These are phyloP conservation scores for Epinotia demarniana DNA, from an alignment of 2,888 invertebrate species.

Conservation along the genomic window DNA sequence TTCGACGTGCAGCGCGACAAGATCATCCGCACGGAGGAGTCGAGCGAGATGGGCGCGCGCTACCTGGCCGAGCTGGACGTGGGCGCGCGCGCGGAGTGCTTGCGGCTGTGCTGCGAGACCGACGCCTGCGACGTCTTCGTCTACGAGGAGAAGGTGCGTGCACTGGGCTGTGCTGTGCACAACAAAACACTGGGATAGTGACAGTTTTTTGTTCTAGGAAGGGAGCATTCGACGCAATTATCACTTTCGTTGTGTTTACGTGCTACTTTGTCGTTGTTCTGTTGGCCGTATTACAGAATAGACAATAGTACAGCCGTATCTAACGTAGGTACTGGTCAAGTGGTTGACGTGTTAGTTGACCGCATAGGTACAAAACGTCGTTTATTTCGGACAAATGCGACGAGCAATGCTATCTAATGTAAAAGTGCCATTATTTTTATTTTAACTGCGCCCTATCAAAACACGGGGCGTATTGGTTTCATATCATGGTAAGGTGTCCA, in stretches of 20 bases:
- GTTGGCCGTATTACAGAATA: no score
- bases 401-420: not conserved
- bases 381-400: not conserved
- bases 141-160: constrained; percentile 94
- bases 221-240: not conserved
- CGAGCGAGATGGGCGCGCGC: constrained; percentile 94
- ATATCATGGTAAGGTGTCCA: not conserved
- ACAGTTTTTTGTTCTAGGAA: not conserved
- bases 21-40: constrained; percentile 96
- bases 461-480: not conserved
- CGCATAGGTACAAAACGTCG: not conserved
- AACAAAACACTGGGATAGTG: not conserved
- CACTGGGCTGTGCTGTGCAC: no score
- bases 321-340: not conserved
- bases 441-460: not conserved
- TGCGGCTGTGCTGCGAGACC: constrained; percentile 94
- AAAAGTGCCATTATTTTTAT: not conserved
- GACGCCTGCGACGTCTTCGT: constrained; percentile 95
- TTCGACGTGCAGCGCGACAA: constrained; percentile 95
- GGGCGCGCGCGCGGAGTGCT: constrained; percentile 91
- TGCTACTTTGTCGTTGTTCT: no score
- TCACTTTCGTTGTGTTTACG: not conserved
- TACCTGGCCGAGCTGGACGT: constrained; percentile 94
- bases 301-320: no score
- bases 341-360: not conserved